Percentiles rank a stretch among this genome's conserved stretches.
Conservation (phyloP, 2,888 invertebrate genomes). For the Tiphia femorata region DNA sequence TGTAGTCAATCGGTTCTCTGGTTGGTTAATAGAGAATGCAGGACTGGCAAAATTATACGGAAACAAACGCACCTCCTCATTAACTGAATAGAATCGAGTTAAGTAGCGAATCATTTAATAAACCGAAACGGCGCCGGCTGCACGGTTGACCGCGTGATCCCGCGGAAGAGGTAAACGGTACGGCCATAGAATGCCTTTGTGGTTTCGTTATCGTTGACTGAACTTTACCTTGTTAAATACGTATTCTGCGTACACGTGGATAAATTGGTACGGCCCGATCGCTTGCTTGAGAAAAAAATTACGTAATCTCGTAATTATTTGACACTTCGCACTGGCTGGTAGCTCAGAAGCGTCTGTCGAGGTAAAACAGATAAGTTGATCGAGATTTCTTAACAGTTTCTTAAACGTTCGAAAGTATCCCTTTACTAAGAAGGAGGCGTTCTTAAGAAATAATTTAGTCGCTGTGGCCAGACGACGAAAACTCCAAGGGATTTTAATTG, state of each 20-base stretch:
- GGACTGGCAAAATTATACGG: no score
- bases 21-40: no score
- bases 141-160: background rate
- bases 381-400: no score
- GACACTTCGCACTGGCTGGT: no score
- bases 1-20: no score
- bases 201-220: constrained; percentile 14
- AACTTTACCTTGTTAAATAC: constrained; percentile 6
- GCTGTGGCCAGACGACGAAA: constrained; percentile 20
- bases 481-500: constrained; percentile 41
- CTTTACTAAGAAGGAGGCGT: background rate
- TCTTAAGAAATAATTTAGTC: constrained; percentile 12
- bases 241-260: background rate
- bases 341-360: no score
- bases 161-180: constrained; percentile 7
- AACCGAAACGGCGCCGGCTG: constrained; percentile 3
- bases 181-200: constrained; percentile 17
- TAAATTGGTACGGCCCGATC: background rate
- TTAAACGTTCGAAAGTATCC: no score
- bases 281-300: no score
- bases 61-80: no score
- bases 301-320: no score
- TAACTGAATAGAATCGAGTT: constrained; percentile 14
- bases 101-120: constrained; percentile 19
- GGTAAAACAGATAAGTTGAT: no score